Base-by-base conservation (phyloP, 2,797 vertebrate genomes). In the Pitangus sulphuratus region DNA sequence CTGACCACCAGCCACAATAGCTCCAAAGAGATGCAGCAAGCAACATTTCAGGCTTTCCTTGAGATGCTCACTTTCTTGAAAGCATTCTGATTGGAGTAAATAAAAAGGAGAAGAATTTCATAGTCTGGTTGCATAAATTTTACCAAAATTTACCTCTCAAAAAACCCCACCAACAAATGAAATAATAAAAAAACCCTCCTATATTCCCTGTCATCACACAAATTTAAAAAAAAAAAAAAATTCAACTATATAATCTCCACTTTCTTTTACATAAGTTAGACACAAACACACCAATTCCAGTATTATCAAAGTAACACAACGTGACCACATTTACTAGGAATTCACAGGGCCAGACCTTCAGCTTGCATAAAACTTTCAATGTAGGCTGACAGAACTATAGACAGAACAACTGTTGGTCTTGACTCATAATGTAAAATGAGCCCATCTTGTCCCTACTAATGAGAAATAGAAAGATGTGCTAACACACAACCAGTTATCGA, bases 51-150 rank as follows among this genome's bases (percentile, higher is more conserved):
- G 98, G 93, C 99, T 99, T 96, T 99, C 99, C 95, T 99, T 99
- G 93, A 99, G 98, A 97, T 99, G 99, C 88, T 99, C 99, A 26
- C 99, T 99, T 98, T 99, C 99, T 98, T 99, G 99, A 98, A 99
- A 99, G 98, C 99, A 99, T 95, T 99, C 99, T 99, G 97, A 82
- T 74, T 25, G 93, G 71, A 94, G 65, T 84, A 94, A 87, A 90
- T 11, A 95, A 75, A 93, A 91, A 87, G 13, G 44, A 89, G 61
- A 39, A 70, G 2, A 7, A 69, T 65, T 87, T 47, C 47, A 72
- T 81, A 80, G 15, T 81, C 72, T 12, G 11, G 24, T 37, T 15
- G 75, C n/a, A 40, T 9, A 58, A 57, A 53, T 39, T 47, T 45
- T 14, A 60, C 8, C 18, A 39, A 74, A 26, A 20, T 79, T 76